Evolutionary conservation across 2,113 vertebrate species (phyloP), one percentile per base, ranked within the genome.

Genomic region (Condylura cristata): DNA sequence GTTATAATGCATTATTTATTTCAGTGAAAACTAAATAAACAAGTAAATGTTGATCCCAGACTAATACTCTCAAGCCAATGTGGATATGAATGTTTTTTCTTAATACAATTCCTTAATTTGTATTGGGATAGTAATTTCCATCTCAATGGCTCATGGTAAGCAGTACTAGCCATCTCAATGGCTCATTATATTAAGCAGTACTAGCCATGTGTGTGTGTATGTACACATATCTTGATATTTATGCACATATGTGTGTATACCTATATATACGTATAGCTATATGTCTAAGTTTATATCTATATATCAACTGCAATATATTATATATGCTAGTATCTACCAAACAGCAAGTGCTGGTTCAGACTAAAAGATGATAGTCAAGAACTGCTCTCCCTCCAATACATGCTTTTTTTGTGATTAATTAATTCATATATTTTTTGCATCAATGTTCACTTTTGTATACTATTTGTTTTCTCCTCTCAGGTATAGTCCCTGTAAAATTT

Each of bases 371-470:
- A 12, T 37, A 5, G 26, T 12, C n/a, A 88, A 83, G 53, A 80
- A 4, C 0, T 16, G n/a, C 39, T 4, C 13, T 44, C 13, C 0
- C 0, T 76, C 58, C 48, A 58, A 66, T 1, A 6, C 20, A 5
- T 74, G 71, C 32, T 37, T 44, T 44, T 44, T 9, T 44, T 44
- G 5, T 44, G 9, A 44, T 44, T 44, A 44, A 44, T 44, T 44
- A 44, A 44, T 44, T 44, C 9, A 44, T 44, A 44, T 44, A 44
- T 44, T 6, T 44, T 44, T 44, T 44, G 9, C 44, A 44, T 44
- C 9, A 9, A 5, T 44, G 9, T 44, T 44, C 44, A 44, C 9
- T 44, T 44, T 44, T n/a, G n/a, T n/a, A n/a, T n/a, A n/a, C n/a
- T n/a, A n/a, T n/a, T n/a, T n/a, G n/a, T n/a, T n/a, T n/a, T n/a